Base-by-base conservation (phyloP, 2,113 vertebrate species). In the Orcinus orca region DNA sequence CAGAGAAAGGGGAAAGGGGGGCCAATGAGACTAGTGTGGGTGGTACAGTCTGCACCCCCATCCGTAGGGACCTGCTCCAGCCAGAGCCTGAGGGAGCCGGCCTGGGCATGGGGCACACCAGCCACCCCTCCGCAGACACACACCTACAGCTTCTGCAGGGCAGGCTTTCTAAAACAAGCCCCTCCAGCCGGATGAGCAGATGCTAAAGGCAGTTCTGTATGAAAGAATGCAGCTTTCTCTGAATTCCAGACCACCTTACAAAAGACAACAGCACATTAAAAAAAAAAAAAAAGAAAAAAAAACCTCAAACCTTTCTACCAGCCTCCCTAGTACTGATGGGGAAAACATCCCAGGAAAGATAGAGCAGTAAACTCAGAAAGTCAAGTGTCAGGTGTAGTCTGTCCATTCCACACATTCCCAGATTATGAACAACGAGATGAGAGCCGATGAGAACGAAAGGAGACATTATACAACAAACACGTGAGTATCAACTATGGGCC, bases 131-230 rank as follows among this genome's bases (percentile, higher is more conserved):
- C 2, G 1, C 58, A 81, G n/a, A 93, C 73, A 90, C 67, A 90
- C 92, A 81, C 96, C 93, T 23, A 86, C 79, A 31, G 67, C 88
- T 88, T 90, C 55, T 77, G n/a, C 67, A 60, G 1, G 26, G 41
- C 74, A 67, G 83, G 82, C n/a, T 33, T 87, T 96, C 97, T 95
- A 97, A 97, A 97, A 92, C 70, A 60, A 95, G 97, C 44, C 94
- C 93, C 83, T 96, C 97, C 97, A 96, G 97, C 97, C 95, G 90
- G 95, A 90, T 47, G 95, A 80, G 83, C 97, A 97, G 97, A 96
- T 95, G 86, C 82, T 88, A 93, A 74, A 87, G 80, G 94, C 92
- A 97, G 88, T 77, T 90, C 94, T 90, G 14, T 77, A 77, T 88
- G 90, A 98, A 96, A 95, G 79, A 83, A 95, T 47, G 74, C 71